Conservation (phyloP, 2,888 invertebrate species). For the Venusia cambrica region DNA sequence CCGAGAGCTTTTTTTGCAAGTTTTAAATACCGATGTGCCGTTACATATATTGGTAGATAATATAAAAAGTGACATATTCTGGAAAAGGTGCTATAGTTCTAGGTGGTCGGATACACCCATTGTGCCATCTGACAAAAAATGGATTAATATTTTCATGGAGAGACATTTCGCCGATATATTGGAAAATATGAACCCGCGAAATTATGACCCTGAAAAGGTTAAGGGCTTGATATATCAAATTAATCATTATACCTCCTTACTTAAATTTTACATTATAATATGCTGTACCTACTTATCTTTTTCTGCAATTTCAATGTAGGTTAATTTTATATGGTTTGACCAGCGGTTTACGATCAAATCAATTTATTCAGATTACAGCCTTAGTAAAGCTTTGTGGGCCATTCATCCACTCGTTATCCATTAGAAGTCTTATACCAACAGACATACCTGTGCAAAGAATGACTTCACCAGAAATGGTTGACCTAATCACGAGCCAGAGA, state of each 20-base stretch:
- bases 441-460: conserved; percentile 67
- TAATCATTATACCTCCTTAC: no score
- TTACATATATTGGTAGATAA: conserved; percentile 68
- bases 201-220: conserved; percentile 76
- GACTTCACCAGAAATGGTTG: conserved; percentile 69
- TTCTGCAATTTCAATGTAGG: no score
- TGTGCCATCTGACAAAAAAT: conserved; percentile 48
- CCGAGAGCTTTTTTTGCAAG: conserved; percentile 63
- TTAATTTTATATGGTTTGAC: no score
- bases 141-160: conserved; percentile 72
- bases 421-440: conserved; percentile 64
- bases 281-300: no score
- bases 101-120: conserved; percentile 57
- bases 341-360: no score
- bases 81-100: conserved; percentile 66
- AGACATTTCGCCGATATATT: conserved; percentile 66
- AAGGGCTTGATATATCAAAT: no score
- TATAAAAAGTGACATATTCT: conserved; percentile 71
- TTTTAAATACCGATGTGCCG: conserved; percentile 60
- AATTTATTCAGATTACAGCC: conserved; percentile 49
- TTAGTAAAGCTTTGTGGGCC: conserved; percentile 71
- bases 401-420: conserved; percentile 60
- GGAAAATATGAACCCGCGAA: conserved; percentile 70
- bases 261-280: no score
- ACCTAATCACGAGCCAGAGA: conserved; percentile 59